Evolutionary conservation across 2,888 invertebrate genomes (phyloP), one percentile per base, ranked within the genome.

Genomic region (Anoplius nigerrimus): DNA sequence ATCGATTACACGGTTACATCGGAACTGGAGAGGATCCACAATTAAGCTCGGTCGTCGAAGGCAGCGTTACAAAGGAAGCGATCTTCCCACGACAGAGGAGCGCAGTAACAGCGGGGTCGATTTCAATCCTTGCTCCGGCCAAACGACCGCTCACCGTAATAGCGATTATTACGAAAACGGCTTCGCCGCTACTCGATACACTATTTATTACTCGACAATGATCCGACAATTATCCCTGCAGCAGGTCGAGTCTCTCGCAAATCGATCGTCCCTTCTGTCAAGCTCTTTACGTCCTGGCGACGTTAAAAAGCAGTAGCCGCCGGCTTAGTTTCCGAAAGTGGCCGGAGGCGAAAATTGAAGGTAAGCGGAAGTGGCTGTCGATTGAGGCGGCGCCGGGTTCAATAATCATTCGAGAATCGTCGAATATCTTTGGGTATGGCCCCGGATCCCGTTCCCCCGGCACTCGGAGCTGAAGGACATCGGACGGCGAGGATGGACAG

Each of bases 71-170:
- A 62, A 68, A 55, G 54, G 42, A 18, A 52, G 18, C 51, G 69
- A 66, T 66, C 56, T 57, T 72, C 68, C 46, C 68, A 67, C 71
- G 71, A 67, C n/a, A n/a, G n/a, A 42, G 42, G 13, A 8, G 24
- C 15, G 34, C 11, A 6, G 34, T 34, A 34, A 34, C 34, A 6
- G 56, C 27, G n/a, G 43, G 46, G 46, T 59, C 54, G 48, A 55
- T 65, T 46, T 51, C n/a, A 48, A 21, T 46, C 34, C 11, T 34
- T 34, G 6, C 34, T 8, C 34, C 34, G 34, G 34, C 11, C 11
- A 34, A 2, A 1, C 34, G 34, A 11, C 34, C 34, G 34, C 11
- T 34, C 6, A 11, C 11, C 8, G 11, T 34, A 34, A 34, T 34
- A 34, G 34, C 57, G 46, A 45, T 24, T 6, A 18, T 18, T 34